Evolutionary conservation across 1,140 invertebrate species (phyloP), one percentile per base, ranked within the genome.

Genomic region (Idris sp.): DNA sequence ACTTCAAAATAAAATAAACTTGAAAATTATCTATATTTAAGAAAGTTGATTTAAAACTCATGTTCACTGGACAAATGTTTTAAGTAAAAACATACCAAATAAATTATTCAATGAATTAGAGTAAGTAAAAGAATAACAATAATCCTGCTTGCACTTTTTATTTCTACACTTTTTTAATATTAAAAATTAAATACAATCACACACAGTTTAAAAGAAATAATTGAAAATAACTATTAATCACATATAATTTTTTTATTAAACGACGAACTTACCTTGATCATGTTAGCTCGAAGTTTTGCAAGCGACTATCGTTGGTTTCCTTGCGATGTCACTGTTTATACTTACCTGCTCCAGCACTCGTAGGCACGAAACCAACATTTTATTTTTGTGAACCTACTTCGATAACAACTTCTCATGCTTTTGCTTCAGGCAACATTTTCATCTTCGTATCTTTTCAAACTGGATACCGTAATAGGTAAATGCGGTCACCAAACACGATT

Each of bases 181-280:
- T n/a, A 30, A 30, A 30, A 30, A 8, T 7, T 16, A 33, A 25
- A 25, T 10, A 54, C 43, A 48, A 15, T 28, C 16, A 9, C 36
- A 18, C 46, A 35, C 11, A n/a, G n/a, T n/a, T n/a, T n/a, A n/a
- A n/a, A n/a, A n/a, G n/a, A n/a, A n/a, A n/a, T n/a, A n/a, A n/a
- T n/a, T n/a, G n/a, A n/a, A n/a, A n/a, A n/a, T n/a, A n/a, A n/a
- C n/a, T n/a, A n/a, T n/a, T n/a, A n/a, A n/a, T n/a, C n/a, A n/a
- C n/a, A n/a, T n/a, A n/a, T n/a, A n/a, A n/a, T n/a, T n/a, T n/a
- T n/a, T n/a, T n/a, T n/a, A n/a, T n/a, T 43, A 26, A 51, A 35
- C 19, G 16, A 43, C 18, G 7, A 49, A 48, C 83, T 82, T 78
- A 84, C 84, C 83, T 83, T 65, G 76, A 80, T 77, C 84, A 84